Evolutionary conservation across 2,113 vertebrate species (phyloP).

Genomic region (Mionectes macconnelli): DNA sequence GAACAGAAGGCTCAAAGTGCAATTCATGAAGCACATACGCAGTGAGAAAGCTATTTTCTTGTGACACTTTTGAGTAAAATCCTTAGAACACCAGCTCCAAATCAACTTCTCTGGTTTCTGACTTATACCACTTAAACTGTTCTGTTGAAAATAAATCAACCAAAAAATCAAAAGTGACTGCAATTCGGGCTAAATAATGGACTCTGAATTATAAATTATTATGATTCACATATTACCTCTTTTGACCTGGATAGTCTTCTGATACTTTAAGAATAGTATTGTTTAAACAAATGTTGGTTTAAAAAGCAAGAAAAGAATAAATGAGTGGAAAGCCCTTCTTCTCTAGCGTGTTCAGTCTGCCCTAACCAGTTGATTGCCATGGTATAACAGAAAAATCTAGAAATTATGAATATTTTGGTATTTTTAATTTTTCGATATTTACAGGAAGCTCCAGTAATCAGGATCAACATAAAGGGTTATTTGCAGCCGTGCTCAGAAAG

Average conservation of each 20-base stretch:
- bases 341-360: neutral
- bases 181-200: neutral
- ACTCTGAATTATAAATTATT: neutral
- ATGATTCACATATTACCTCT: neutral
- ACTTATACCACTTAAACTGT: neutral
- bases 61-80: neutral
- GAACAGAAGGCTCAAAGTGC: neutral
- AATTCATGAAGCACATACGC: neutral
- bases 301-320: neutral
- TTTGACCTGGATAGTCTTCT: neutral
- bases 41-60: neutral
- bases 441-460: neutral
- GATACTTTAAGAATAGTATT: neutral
- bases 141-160: neutral
- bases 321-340: neutral
- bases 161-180: neutral
- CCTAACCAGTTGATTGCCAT: neutral
- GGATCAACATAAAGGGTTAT: neutral
- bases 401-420: neutral
- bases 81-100: neutral
- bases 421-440: neutral
- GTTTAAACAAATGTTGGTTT: neutral
- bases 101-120: neutral
- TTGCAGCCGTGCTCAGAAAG: neutral
- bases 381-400: neutral